A percentile compares a stretch with the other conserved stretches of the same genome.
Evolutionary conservation across 2,113 vertebrate species (phyloP).

Genomic region (Lanius ludovicianus): DNA sequence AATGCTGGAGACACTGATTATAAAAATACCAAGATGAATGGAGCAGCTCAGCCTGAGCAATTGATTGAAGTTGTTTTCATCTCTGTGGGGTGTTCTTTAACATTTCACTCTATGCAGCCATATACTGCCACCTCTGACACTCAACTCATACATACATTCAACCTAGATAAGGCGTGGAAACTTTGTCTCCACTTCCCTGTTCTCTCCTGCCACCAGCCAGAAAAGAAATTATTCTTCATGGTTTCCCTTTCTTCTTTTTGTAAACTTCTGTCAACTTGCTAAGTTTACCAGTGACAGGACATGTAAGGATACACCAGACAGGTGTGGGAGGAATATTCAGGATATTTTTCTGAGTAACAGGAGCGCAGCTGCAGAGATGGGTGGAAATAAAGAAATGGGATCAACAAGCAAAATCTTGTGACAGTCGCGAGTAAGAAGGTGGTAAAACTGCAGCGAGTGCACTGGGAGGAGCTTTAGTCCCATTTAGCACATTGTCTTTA

Average conservation of each 20-base stretch:
- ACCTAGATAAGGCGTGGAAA: not conserved
- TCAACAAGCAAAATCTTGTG: not conserved
- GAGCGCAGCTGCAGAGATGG: not conserved
- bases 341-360: not conserved
- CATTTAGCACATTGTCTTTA: not conserved
- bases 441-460: not conserved
- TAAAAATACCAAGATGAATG: not conserved
- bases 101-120: not conserved
- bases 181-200: not conserved
- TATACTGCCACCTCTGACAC: not conserved
- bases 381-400: not conserved
- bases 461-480: not conserved
- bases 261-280: not conserved
- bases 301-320: not conserved
- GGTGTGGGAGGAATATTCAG: not conserved
- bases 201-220: not conserved
- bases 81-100: slow-evolving; percentile 24
- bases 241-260: not conserved
- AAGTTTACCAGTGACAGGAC: not conserved
- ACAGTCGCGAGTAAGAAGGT: not conserved
- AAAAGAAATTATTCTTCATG: not conserved
- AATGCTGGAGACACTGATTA: not conserved
- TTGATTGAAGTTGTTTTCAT: slow-evolving; percentile 20
- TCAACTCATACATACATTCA: not conserved
- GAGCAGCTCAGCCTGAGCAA: not conserved